phyloP scores from a whole-genome alignment of 2,797 vertebrate species.

The Acrocephalus scirpaceus region DNA sequence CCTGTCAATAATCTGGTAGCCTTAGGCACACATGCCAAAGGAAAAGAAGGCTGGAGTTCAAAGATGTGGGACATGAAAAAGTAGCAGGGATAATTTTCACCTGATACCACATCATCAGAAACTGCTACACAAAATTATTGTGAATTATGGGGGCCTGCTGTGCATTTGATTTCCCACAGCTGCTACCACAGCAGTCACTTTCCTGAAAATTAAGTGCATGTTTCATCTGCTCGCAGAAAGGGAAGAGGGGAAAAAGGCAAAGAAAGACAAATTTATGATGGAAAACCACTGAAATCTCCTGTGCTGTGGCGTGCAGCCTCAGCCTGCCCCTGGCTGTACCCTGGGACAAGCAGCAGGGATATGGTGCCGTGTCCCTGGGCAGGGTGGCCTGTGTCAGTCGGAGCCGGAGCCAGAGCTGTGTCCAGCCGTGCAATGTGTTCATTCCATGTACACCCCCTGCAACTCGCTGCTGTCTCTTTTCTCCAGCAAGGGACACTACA shows the following conservation, averaged over 20 bases:
- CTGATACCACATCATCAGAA: constrained; percentile 71
- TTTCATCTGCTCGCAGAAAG: constrained; percentile 70
- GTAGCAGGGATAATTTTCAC: constrained; percentile 65
- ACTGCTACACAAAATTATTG: constrained; percentile 73
- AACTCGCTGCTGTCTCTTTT: background rate
- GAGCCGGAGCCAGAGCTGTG: background rate
- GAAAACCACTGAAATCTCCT: background rate
- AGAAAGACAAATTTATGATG: background rate
- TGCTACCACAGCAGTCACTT: constrained; percentile 75
- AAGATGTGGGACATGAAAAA: constrained; percentile 42
- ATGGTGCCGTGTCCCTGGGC: rapidly evolving
- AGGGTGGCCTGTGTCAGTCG: background rate
- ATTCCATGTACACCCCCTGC: background rate
- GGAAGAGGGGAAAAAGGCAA: background rate
- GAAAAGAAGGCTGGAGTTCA: constrained; percentile 45
- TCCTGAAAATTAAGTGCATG: constrained; percentile 77
- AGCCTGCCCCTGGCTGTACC: background rate
- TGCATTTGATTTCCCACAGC: constrained; percentile 79
- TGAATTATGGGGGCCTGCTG: constrained; percentile 77
- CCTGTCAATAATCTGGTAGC: constrained; percentile 53
- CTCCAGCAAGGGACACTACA: background rate
- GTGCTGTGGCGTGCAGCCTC: rapidly evolving
- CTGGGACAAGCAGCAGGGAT: background rate
- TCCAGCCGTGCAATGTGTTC: background rate
- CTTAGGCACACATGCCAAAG: constrained; percentile 35